Conservation (phyloP, 2,888 invertebrate genomes). For the Serrognathus titanus region DNA sequence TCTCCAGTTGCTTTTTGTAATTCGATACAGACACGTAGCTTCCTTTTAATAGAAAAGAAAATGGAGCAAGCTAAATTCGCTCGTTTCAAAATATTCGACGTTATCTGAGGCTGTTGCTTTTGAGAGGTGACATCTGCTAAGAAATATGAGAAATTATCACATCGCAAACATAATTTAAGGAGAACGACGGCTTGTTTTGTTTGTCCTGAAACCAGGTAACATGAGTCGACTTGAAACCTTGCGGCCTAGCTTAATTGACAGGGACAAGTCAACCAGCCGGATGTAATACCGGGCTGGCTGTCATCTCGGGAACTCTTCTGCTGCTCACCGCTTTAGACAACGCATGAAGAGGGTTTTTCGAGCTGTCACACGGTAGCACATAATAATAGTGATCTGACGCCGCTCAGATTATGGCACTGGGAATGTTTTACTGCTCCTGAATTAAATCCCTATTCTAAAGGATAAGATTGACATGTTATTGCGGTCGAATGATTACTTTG, state of each 20-base stretch:
- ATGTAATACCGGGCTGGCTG: slow-evolving; percentile 45
- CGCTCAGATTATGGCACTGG: slow-evolving; percentile 17
- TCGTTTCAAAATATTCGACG: no score
- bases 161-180: slow-evolving; percentile 37
- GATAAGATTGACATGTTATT: slow-evolving; percentile 25
- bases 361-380: slow-evolving; percentile 45
- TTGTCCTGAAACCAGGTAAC: slow-evolving; percentile 45
- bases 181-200: slow-evolving; percentile 40
- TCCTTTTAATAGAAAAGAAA: no score
- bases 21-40: no score
- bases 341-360: slow-evolving; percentile 42
- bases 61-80: no score
- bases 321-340: slow-evolving; percentile 23
- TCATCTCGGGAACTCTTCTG: slow-evolving; percentile 32
- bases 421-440: neutral
- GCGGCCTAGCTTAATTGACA: slow-evolving; percentile 46
- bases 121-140: slow-evolving; percentile 18
- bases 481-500: slow-evolving; percentile 21
- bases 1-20: no score
- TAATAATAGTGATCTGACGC: slow-evolving; percentile 45
- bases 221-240: slow-evolving; percentile 43
- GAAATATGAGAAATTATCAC: slow-evolving; percentile 39
- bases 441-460: slow-evolving; percentile 12
- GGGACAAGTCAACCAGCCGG: slow-evolving; percentile 49
- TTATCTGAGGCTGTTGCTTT: neutral